Evolutionary conservation across 1,140 invertebrate species (phyloP), one percentile per base, ranked within the genome.

Genomic region (Ceratina australensis): DNA sequence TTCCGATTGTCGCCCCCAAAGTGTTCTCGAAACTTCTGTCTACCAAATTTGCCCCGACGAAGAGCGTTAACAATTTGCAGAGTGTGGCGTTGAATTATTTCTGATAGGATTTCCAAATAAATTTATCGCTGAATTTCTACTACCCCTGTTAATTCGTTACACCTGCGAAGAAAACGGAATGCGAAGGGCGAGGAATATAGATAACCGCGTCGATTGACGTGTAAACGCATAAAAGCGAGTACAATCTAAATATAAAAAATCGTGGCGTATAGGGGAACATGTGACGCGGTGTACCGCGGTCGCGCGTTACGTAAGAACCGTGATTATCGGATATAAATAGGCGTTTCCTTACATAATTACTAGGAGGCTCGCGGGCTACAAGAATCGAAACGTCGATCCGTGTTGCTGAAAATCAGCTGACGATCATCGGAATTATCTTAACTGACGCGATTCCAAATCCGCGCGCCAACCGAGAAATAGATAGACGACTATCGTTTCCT

Each of bases 401-500:
- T 80, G 82, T 80, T 85, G 77, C 83, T 69, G 82, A 83, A 86
- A 87, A 87, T 87, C 86, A 87, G 86, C 87, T 87, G 85, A 87
- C 82, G 72, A 66, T 50, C n/a, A 64, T 54, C 24, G 24, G 47
- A 33, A 47, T 71, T 68, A 82, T 82, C n/a, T n/a, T n/a, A 81
- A 84, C 85, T 80, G 83, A 74, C 79, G 80, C 79, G 82, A 85
- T 85, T 83, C 83, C 72, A 84, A 86, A 42, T 42, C 85, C 81
- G 85, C n/a, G 33, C 33, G 33, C 33, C 33, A 42, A 42, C 33
- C 33, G 33, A 42, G 33, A 10, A 10, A 42, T 10, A 42, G 3
- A 42, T 42, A 42, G 10, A 42, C 10, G 5, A 42, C 5, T 42
- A 42, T 7, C 10, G 33, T 42, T 10, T 10, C 5, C 33, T 7